Percentiles rank a stretch among this genome's conserved stretches.
These are phyloP conservation scores for Leptobrachium ailaonicum DNA, from an alignment of 2,113 vertebrate species.

Conservation along the genomic window DNA sequence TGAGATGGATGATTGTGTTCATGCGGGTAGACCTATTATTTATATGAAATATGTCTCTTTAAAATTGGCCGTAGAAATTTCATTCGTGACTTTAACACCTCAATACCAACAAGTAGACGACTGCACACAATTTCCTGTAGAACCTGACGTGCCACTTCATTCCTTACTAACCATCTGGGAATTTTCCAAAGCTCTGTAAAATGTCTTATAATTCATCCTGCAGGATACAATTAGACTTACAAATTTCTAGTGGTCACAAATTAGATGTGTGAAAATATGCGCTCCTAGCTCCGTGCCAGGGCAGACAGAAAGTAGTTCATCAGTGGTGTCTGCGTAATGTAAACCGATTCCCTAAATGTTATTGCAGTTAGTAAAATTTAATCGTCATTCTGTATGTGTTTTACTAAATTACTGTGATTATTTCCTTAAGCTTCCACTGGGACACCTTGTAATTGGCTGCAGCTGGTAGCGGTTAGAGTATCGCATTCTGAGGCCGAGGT, in stretches of 20 bases:
- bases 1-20: too few species aligned
- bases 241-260: slow-evolving; percentile 27
- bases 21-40: too few species aligned
- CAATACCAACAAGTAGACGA: neutral
- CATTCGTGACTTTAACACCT: neutral
- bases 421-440: slow-evolving; percentile 54
- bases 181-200: slow-evolving; percentile 44
- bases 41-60: too few species aligned
- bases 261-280: slow-evolving; percentile 45
- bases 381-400: slow-evolving; percentile 50
- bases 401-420: slow-evolving; percentile 57
- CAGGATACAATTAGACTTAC: slow-evolving; percentile 32
- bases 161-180: slow-evolving; percentile 31
- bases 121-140: slow-evolving; percentile 30
- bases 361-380: slow-evolving; percentile 58
- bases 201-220: slow-evolving; percentile 20
- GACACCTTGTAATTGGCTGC: slow-evolving; percentile 60
- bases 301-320: slow-evolving; percentile 51
- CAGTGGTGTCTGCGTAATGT: slow-evolving; percentile 13
- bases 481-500: slow-evolving; percentile 48
- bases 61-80: too few species aligned
- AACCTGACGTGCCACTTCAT: slow-evolving; percentile 3
- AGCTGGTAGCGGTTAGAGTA: slow-evolving; percentile 60
- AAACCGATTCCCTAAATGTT: slow-evolving; percentile 37
- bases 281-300: slow-evolving; percentile 39